Conservation (phyloP, 2,888 invertebrate species). For the Torymus texanus region DNA sequence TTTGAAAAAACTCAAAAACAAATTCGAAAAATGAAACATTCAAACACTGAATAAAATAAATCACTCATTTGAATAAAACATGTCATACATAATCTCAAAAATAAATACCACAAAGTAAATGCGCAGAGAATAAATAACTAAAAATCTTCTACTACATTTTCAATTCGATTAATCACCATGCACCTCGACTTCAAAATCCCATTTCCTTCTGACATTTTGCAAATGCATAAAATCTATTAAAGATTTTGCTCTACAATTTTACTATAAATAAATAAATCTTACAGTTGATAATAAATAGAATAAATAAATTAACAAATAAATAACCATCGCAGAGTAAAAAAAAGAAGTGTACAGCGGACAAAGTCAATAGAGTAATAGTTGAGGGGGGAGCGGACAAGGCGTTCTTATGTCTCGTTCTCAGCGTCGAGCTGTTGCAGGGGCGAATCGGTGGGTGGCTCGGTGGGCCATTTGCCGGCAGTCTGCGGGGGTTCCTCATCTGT, state of each 20-base stretch:
- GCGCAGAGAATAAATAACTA: too few species aligned
- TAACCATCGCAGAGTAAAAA: neutral
- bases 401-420: conserved; percentile 69
- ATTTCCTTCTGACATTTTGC: too few species aligned
- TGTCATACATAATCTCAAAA: too few species aligned
- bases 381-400: neutral
- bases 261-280: conserved; percentile 3
- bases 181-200: too few species aligned
- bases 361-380: neutral
- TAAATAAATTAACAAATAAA: conserved; percentile 49
- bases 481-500: conserved; percentile 65
- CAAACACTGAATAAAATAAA: too few species aligned
- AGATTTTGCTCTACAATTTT: neutral
- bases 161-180: too few species aligned
- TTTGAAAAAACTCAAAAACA: too few species aligned
- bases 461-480: conserved; percentile 73
- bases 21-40: too few species aligned
- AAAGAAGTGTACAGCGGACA: neutral
- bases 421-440: conserved; percentile 67
- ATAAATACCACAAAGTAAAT: too few species aligned
- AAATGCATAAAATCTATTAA: too few species aligned
- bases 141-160: too few species aligned
- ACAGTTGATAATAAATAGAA: conserved; percentile 25
- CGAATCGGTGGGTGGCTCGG: conserved; percentile 68
- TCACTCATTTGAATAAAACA: too few species aligned